Evolutionary conservation across 37 sponge, comb jelly and placozoan genomes (phyloP), one percentile per base, ranked within the genome.

Genomic region (Beroe forskalii): DNA sequence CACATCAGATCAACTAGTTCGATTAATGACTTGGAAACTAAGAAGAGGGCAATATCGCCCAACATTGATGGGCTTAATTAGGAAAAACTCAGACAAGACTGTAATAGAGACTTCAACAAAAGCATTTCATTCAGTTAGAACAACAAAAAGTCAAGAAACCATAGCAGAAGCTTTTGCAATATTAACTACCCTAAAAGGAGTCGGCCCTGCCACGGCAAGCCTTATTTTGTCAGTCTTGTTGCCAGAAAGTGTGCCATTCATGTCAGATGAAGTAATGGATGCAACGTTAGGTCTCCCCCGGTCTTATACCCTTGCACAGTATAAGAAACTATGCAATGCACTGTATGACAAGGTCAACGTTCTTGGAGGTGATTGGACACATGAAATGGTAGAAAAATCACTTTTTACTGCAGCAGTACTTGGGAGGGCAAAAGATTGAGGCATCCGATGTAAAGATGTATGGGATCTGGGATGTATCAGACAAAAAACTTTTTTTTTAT

Each of bases 231-330:
- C 86, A 23, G 31, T 80, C n/a, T 6, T 44, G 24, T 23, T n/a
- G 25, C 86, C 86, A 17, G 27, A 41, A n/a, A 4, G 42, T 27
- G 86, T 80, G 31, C 86, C 86, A 23, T 80, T 80, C 40, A 80
- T 80, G 86, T 80, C 86, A 23, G 86, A 80, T 44, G 86, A 80
- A 43, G 86, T 48, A 33, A 80, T 80, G 86, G 86, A 80, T 43
- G 86, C 86, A 38, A 9, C 31, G 42, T n/a, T 80, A 22, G 86
- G 86, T 28, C 42, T 80, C 12, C 86, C 86, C 14, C 40, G 86
- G 35, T 44, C 27, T 1, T 80, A 80, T 44, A 80, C 86, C 4
- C 0, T 38, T 20, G 1, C 43, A 24, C 43, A 80, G 20, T 80
- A n/a, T 27, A 20, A 41, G 24, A 41, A 42, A 44, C 17, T 64